phyloP scores from a whole-genome alignment of 2,113 vertebrate genomes.

The Peucedramus taeniatus region DNA sequence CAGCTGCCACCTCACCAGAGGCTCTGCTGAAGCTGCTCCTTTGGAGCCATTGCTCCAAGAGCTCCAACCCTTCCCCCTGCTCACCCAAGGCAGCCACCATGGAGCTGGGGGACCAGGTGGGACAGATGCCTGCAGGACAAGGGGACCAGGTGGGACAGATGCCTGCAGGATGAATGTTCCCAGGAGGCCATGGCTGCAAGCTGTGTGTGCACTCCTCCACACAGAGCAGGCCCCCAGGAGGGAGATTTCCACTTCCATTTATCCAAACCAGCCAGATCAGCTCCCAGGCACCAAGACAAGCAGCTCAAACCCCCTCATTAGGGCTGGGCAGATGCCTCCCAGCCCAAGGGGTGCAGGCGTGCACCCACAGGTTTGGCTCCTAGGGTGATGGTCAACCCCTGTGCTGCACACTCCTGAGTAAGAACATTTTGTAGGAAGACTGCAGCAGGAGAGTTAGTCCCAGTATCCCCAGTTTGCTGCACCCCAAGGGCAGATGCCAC shows the following conservation, averaged over 20 bases:
- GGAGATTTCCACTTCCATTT: neutral
- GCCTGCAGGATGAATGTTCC: neutral
- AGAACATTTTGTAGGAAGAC: neutral
- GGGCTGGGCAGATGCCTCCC: neutral
- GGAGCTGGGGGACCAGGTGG: neutral
- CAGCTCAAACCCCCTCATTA: neutral
- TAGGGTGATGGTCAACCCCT: fast-evolving
- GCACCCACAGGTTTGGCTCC: neutral
- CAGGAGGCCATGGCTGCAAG: neutral
- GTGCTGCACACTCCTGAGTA: neutral
- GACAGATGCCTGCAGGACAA: neutral
- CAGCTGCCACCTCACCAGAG: neutral
- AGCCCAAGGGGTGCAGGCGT: neutral
- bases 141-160: neutral
- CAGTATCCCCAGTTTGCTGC: neutral
- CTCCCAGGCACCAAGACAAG: neutral
- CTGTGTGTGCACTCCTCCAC: neutral
- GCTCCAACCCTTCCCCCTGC: neutral
- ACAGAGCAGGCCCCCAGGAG: neutral
- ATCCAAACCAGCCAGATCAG: neutral
- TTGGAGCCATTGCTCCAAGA: fast-evolving
- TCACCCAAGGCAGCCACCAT: fast-evolving
- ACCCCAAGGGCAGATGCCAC: neutral
- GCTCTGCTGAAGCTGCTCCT: neutral
- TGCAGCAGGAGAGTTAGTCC: neutral